Percentiles rank a stretch among this genome's conserved stretches.
Evolutionary conservation across 30 jellyfish, hydroid and myxozoan genomes (phyloP).

Genomic region (Chrysaora quinquecirrha): DNA sequence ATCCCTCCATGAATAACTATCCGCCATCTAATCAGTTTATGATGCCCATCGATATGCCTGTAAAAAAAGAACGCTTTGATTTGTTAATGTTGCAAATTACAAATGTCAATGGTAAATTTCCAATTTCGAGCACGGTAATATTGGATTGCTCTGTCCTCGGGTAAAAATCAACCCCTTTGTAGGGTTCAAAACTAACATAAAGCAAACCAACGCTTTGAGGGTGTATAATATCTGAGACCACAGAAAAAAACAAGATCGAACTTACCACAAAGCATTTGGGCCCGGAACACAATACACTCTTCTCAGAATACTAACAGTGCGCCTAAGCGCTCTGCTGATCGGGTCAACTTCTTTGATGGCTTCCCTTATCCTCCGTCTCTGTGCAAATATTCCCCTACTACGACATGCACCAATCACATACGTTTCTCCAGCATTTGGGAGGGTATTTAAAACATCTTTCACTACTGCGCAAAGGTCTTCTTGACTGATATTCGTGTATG

Average conservation of each 20-base stretch:
- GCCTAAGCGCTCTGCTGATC: slow-evolving; percentile 40
- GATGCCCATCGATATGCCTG: slow-evolving; percentile 47
- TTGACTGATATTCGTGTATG: slow-evolving; percentile 24
- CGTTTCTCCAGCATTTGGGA: slow-evolving; percentile 55
- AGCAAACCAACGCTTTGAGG: too few species aligned
- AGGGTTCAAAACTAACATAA: not conserved
- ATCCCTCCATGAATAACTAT: slow-evolving; percentile 10
- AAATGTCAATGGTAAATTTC: not conserved
- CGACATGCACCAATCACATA: slow-evolving; percentile 45
- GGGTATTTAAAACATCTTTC: not conserved
- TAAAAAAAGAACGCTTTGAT: not conserved
- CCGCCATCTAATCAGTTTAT: slow-evolving; percentile 3
- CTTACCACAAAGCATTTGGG: slow-evolving; percentile 46
- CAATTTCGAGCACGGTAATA: not conserved
- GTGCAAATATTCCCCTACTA: slow-evolving; percentile 21
- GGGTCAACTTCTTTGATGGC: slow-evolving; percentile 50
- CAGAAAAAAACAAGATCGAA: not conserved
- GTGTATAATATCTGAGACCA: too few species aligned
- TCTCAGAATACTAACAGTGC: slow-evolving; percentile 25
- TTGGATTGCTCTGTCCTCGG: not conserved
- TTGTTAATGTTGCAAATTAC: too few species aligned
- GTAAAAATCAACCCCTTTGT: not conserved
- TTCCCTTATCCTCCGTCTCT: slow-evolving; percentile 28
- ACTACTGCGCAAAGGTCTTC: slow-evolving; percentile 10
- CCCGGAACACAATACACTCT: slow-evolving; percentile 28